A percentile compares a stretch with the other conserved stretches of the same genome.
These are phyloP conservation scores for Pipa parva DNA, from an alignment of 2,113 vertebrate species.

Conservation along the genomic window DNA sequence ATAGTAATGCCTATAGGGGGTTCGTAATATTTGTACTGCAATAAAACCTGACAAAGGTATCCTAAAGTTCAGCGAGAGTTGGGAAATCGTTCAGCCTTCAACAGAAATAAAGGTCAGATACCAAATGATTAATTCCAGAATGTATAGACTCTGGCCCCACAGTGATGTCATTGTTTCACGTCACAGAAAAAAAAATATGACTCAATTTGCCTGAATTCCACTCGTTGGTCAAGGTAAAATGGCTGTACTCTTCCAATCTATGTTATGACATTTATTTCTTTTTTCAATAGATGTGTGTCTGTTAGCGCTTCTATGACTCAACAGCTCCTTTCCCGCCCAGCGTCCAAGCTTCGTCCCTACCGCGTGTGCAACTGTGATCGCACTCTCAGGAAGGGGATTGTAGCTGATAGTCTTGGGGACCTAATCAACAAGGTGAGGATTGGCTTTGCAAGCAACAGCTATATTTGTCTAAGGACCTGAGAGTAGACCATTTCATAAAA, in stretches of 20 bases:
- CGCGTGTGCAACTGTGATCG: slow-evolving; percentile 75
- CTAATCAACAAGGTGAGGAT: slow-evolving; percentile 74
- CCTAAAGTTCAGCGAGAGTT: slow-evolving; percentile 7
- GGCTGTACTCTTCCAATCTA: no score
- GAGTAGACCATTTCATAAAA: no score
- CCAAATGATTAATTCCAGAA: no score
- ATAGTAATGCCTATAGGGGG: no score
- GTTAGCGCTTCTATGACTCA: slow-evolving; percentile 77
- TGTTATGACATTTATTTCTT: no score
- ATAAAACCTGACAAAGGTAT: neutral
- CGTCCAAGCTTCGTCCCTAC: slow-evolving; percentile 62
- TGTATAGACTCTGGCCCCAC: no score
- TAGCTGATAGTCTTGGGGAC: slow-evolving; percentile 64
- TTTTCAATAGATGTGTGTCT: slow-evolving; percentile 64
- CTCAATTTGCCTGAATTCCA: no score
- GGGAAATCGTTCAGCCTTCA: neutral
- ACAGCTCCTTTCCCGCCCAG: slow-evolving; percentile 63
- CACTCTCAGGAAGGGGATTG: slow-evolving; percentile 71
- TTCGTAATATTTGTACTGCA: neutral
- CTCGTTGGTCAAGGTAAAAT: no score
- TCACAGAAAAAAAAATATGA: no score
- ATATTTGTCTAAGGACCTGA: no score
- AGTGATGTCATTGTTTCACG: no score
- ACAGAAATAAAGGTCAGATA: neutral
- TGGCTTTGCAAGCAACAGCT: no score